phyloP scores from a whole-genome alignment of 2,797 vertebrate genomes.

The Champsocephalus gunnari region DNA sequence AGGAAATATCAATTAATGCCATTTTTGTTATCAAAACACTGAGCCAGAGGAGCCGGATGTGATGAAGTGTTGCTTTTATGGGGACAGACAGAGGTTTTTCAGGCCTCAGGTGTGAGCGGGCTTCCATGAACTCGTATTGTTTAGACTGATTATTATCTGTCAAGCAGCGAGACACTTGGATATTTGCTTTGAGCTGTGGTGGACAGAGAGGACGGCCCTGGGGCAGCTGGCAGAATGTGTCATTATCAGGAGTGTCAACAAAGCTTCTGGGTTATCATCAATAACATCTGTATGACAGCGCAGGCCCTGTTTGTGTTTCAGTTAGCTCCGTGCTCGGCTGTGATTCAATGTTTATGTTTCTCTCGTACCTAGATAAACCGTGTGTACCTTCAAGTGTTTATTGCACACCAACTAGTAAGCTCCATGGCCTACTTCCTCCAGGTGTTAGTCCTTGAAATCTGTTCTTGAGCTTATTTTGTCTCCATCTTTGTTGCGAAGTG shows the following conservation, averaged over 20 bases:
- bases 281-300: conserved; percentile 64
- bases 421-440: background rate
- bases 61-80: conserved; percentile 37
- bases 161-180: conserved; percentile 57
- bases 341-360: conserved; percentile 57
- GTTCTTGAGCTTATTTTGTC: conserved; percentile 6
- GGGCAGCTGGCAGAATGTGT: conserved; percentile 62
- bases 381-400: conserved; percentile 60
- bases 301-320: conserved; percentile 49
- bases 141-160: conserved; percentile 70
- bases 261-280: conserved; percentile 70
- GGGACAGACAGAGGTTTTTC: conserved; percentile 36
- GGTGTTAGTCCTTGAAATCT: background rate
- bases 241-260: conserved; percentile 74
- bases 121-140: conserved; percentile 49
- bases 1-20: conserved; percentile 30
- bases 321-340: conserved; percentile 40
- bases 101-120: conserved; percentile 51
- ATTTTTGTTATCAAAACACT: conserved; percentile 16
- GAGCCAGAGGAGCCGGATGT: conserved; percentile 30
- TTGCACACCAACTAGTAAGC: conserved; percentile 27
- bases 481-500: conserved; percentile 5
- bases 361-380: conserved; percentile 45
- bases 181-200: conserved; percentile 70
- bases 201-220: conserved; percentile 49